Evolutionary conservation across 2,797 vertebrate genomes (phyloP), one percentile per base, ranked within the genome.

Genomic region (Melanotaenia trifasciata): DNA sequence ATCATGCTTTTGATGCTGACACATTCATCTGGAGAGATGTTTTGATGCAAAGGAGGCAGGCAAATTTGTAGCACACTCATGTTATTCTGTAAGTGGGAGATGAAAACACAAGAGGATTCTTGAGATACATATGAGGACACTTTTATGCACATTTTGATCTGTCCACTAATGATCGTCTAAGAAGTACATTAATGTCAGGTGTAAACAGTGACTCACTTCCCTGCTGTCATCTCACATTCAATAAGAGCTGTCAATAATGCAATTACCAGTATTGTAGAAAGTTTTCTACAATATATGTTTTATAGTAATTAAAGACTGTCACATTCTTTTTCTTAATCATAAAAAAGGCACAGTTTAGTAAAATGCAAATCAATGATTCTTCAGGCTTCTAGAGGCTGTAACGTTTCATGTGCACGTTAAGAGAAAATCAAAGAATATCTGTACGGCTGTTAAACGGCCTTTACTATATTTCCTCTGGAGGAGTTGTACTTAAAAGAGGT

Each of bases 341-440:
- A 11, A 58, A 58, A 18, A 12, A 11, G 67, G 36, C 10, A 47
- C 10, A 18, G 1, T 43, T 67, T 56, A 32, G 12, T 60, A 62
- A 76, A 32, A 74, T 69, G 65, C 18, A 76, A 40, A 67, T 67
- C 4, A 38, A 20, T 10, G 30, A 35, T 26, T 33, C 71, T 59
- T 58, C 6, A 59, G 51, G 70, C 40, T 56, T 28, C 33, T 53
- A 57, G 0, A 43, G 26, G 58, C 18, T 57, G 24, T 30, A 40
- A 61, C 64, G 40, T 43, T 66, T 73, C 0, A n/a, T 65, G n/a
- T 59, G 16, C 13, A 26, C 32, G 20, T 56, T 20, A 1, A n/a
- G n/a, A 4, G 11, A 73, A 76, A 66, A 74, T 86, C 10, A 86
- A 83, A 80, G 51, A 50, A 30, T 16, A 54, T 40, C 30, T 60